These are phyloP conservation scores for Sylvicola fuscatus DNA, from an alignment of 2,888 invertebrate species.

Conservation along the genomic window DNA sequence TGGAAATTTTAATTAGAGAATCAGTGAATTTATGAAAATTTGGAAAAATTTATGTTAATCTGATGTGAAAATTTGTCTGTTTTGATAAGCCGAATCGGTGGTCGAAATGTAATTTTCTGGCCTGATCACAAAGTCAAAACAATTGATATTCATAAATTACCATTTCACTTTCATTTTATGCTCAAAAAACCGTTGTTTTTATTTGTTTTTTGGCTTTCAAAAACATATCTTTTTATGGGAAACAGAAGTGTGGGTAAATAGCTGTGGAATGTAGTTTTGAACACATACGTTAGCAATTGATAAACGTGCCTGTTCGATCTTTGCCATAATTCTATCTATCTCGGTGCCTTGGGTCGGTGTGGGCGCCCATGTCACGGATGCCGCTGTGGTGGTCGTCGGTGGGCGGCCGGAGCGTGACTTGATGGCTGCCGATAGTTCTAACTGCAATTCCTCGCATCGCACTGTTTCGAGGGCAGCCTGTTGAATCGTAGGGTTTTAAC, in stretches of 20 bases:
- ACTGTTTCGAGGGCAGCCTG: conserved; percentile 44
- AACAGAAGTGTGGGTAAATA: background rate
- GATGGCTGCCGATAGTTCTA: conserved; percentile 61
- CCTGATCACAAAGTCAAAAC: too few relatives aligned
- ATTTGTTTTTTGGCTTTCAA: too few relatives aligned
- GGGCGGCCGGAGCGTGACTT: conserved; percentile 28
- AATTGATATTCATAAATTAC: too few relatives aligned
- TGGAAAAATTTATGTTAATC: too few relatives aligned
- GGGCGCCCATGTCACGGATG: conserved; percentile 25
- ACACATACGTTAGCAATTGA: conserved; percentile 20
- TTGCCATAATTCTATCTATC: conserved; percentile 87
- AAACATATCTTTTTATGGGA: too few relatives aligned
- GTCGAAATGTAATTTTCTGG: too few relatives aligned
- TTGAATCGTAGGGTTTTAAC: conserved; percentile 3
- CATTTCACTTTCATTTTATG: too few relatives aligned
- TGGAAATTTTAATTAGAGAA: too few relatives aligned
- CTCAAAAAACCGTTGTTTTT: too few relatives aligned
- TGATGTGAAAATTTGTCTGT: too few relatives aligned
- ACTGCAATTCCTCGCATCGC: conserved; percentile 73
- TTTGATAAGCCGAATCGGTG: too few relatives aligned
- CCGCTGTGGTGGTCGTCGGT: conserved; percentile 21
- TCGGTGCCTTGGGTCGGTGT: conserved; percentile 39
- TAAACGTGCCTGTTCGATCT: conserved; percentile 55
- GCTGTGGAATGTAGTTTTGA: background rate
- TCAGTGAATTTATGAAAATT: too few relatives aligned